Conservation (phyloP, 2,797 vertebrate species). For the Enteromius radiatus region DNA sequence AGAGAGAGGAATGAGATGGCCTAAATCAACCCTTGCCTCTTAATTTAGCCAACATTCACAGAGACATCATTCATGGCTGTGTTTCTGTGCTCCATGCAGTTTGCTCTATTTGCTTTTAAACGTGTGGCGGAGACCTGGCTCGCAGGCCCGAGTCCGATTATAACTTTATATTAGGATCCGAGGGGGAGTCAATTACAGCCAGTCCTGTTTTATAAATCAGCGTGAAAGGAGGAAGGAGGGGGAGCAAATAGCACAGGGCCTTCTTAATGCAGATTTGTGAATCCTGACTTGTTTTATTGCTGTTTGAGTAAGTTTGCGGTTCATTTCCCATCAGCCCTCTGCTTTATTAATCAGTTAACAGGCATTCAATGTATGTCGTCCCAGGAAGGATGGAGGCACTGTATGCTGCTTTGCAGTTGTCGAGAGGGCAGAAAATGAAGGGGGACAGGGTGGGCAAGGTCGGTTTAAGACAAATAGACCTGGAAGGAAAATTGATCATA, state of each 20-base stretch:
- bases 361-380: slow-evolving; percentile 30
- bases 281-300: slow-evolving; percentile 57
- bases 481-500: slow-evolving; percentile 30
- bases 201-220: slow-evolving; percentile 64
- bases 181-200: slow-evolving; percentile 62
- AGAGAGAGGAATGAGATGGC: slow-evolving; percentile 31
- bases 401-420: slow-evolving; percentile 44
- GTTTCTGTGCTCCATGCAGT: slow-evolving; percentile 43
- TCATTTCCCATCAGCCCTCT: slow-evolving; percentile 54
- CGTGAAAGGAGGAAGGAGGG: slow-evolving; percentile 16
- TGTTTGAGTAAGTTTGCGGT: slow-evolving; percentile 51
- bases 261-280: slow-evolving; percentile 53
- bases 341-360: slow-evolving; percentile 56
- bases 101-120: slow-evolving; percentile 58
- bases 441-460: slow-evolving; percentile 39
- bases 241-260: slow-evolving; percentile 36
- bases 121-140: slow-evolving; percentile 57
- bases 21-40: slow-evolving; percentile 50
- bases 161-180: slow-evolving; percentile 63
- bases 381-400: background rate
- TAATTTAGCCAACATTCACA: slow-evolving; percentile 57
- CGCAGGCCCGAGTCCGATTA: slow-evolving; percentile 53
- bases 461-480: slow-evolving; percentile 38
- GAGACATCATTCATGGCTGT: slow-evolving; percentile 60
- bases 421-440: slow-evolving; percentile 52